Evolutionary conservation across 2,113 vertebrate genomes (phyloP), one percentile per base, ranked within the genome.

Genomic region (Cranoglanis bouderius): DNA sequence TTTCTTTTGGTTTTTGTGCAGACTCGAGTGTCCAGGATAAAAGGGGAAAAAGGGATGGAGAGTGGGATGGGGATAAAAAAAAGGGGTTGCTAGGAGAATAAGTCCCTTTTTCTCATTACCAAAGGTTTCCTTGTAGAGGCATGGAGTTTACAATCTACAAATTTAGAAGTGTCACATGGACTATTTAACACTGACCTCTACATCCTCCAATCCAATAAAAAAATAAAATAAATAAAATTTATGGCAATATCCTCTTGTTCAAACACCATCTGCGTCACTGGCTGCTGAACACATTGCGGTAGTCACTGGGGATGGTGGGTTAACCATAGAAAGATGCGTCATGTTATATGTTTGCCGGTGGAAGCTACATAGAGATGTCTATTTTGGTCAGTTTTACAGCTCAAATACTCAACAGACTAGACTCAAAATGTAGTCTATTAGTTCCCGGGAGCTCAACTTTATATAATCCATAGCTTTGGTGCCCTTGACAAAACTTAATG

Each of bases 261-360:
- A 81, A 53, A 81, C n/a, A 55, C 78, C 51, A 81, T 81, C 51
- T 81, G 78, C 1, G n/a, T 81, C 78, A 55, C 49, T 9, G 29
- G 29, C n/a, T 81, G 49, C 78, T 81, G 7, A 81, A 53, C 77
- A n/a, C 46, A 18, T 32, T 53, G 80, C 57, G 49, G 49, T 80
- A 55, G 51, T 10, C 16, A 35, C n/a, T 35, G 0, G 18, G n/a
- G 49, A 55, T 16, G 32, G n/a, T 55, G n/a, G 49, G 4, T 55
- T 55, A 38, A 13, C 3, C 51, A 24, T 57, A 5, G 78, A 24
- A 82, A 35, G n/a, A 82, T 57, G 19, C 4, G 51, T 55, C 49
- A 21, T 49, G 46, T 49, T 49, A 10, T 49, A 49, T 53, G 35
- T 35, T 82, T 82, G n/a, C 1, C 2, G 0, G 46, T 32, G 29